Conservation (phyloP, 2,888 invertebrate species). For the Drosophila nigricruria region DNA sequence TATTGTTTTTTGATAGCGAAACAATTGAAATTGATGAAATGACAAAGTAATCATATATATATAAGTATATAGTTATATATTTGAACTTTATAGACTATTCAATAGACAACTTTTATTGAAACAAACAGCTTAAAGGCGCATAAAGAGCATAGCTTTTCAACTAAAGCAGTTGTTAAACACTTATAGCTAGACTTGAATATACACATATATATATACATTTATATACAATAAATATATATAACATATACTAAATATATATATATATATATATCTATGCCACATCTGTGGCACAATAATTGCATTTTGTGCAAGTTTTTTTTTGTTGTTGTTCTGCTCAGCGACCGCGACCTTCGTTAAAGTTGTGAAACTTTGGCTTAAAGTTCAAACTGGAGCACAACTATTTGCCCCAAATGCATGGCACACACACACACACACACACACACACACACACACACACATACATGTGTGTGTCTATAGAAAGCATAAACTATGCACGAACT, state of each 20-base stretch:
- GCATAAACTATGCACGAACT: slow-evolving; percentile 53
- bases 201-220: neutral
- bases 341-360: slow-evolving; percentile 79
- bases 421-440: slow-evolving; percentile 22
- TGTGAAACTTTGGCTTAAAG: slow-evolving; percentile 77
- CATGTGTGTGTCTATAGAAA: slow-evolving; percentile 25
- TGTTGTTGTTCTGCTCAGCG: slow-evolving; percentile 42
- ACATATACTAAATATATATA: slow-evolving; percentile 15
- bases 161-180: neutral
- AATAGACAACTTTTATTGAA: neutral
- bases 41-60: neutral
- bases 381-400: slow-evolving; percentile 80
- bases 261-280: slow-evolving; percentile 20
- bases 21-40: neutral
- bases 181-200: neutral
- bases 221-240: slow-evolving; percentile 17
- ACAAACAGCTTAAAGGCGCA: neutral
- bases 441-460: neutral
- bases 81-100: neutral
- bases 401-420: slow-evolving; percentile 75
- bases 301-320: slow-evolving; percentile 60
- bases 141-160: neutral
- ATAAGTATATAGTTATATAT: neutral
- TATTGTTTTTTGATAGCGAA: neutral
- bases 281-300: slow-evolving; percentile 60